These are phyloP conservation scores for Chionoecetes opilio DNA, from an alignment of 1,140 invertebrate genomes.

Conservation along the genomic window DNA sequence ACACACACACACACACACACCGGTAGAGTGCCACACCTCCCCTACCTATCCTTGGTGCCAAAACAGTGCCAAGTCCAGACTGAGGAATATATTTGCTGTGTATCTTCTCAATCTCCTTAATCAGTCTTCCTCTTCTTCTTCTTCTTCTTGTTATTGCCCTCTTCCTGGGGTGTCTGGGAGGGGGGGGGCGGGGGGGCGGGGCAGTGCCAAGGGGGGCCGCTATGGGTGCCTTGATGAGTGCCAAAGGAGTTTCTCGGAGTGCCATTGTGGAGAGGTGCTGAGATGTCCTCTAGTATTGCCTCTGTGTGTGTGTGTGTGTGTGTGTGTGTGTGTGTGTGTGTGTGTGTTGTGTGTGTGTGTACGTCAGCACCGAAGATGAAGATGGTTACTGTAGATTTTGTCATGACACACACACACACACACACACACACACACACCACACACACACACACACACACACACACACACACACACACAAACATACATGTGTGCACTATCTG, in stretches of 20 bases:
- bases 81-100: neutral
- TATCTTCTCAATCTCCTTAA: neutral
- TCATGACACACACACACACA: neutral
- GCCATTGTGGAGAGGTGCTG: neutral
- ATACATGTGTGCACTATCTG: neutral
- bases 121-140: neutral
- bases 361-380: too few species aligned
- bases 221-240: neutral
- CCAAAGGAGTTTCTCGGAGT: neutral
- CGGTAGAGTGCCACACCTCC: neutral
- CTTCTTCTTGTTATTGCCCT: neutral
- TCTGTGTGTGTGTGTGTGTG: neutral
- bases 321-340: neutral
- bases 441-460: neutral
- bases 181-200: neutral
- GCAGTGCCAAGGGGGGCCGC: neutral
- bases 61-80: neutral
- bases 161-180: neutral
- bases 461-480: conserved; percentile 17
- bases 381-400: neutral
- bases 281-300: neutral
- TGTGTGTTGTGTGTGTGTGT: too few species aligned
- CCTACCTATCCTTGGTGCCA: neutral
- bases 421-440: neutral
- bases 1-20: neutral